These are phyloP conservation scores for Meliscaeva auricollis DNA, from an alignment of 2,888 invertebrate species.

Conservation along the genomic window DNA sequence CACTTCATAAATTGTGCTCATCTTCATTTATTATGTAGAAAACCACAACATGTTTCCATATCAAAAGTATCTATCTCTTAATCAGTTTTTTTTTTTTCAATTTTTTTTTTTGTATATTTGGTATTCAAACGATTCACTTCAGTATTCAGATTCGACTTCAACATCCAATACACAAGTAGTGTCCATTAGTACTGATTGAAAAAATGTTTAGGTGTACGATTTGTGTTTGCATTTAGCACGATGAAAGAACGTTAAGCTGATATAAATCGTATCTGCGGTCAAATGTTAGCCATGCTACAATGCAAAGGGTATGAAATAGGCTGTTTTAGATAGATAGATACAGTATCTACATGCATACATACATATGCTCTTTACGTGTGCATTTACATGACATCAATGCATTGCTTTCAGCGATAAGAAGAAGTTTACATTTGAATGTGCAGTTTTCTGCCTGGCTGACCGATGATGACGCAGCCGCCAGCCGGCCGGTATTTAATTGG, in stretches of 20 bases:
- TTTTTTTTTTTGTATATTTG: constrained; percentile 30
- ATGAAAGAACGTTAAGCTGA: constrained; percentile 34
- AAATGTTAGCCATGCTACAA: constrained; percentile 63
- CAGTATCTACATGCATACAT: too few species aligned
- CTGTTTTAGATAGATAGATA: constrained; percentile 12
- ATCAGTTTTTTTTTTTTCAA: constrained; percentile 16
- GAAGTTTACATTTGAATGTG: neutral
- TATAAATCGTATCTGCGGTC: constrained; percentile 65
- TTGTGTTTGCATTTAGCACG: constrained; percentile 61
- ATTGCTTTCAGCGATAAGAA: constrained; percentile 35
- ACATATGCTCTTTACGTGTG: constrained; percentile 14
- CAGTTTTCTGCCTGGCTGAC: neutral
- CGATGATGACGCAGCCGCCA: neutral
- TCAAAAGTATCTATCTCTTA: constrained; percentile 20
- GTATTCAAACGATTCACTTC: constrained; percentile 51
- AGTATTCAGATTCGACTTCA: constrained; percentile 50
- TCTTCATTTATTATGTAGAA: neutral
- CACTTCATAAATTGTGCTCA: constrained; percentile 36
- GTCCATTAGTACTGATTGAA: constrained; percentile 60
- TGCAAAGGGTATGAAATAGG: constrained; percentile 29
- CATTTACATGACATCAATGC: constrained; percentile 66
- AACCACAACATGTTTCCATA: constrained; percentile 26
- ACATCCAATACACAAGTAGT: constrained; percentile 21
- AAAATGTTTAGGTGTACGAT: constrained; percentile 61
- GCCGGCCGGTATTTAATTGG: constrained; percentile 40